These are phyloP conservation scores for Larimichthys crocea DNA, from an alignment of 2,113 vertebrate species.

Conservation along the genomic window DNA sequence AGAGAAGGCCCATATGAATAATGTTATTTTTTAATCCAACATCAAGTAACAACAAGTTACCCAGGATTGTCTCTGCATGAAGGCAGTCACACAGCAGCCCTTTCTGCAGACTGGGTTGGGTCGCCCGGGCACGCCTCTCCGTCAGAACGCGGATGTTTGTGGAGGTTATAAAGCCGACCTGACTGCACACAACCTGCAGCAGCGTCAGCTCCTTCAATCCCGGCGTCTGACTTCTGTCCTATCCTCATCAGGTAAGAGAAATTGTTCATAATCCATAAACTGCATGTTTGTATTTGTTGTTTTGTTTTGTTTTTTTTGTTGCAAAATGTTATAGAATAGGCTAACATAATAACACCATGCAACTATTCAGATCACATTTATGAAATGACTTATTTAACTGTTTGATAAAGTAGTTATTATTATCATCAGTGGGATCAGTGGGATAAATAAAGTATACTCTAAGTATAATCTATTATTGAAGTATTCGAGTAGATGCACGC, in stretches of 20 bases:
- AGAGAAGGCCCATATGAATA: not conserved
- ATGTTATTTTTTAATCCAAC: not conserved
- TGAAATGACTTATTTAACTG: not conserved
- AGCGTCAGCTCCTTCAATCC: not conserved
- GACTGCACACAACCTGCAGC: slow-evolving; percentile 6
- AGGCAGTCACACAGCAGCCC: not conserved
- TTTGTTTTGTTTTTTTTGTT: not conserved
- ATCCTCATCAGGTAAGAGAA: slow-evolving; percentile 56
- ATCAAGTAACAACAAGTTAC: not conserved
- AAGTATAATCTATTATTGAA: no score
- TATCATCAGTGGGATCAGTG: no score
- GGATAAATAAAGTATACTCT: no score
- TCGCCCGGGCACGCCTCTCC: slow-evolving; percentile 26
- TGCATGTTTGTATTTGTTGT: no score
- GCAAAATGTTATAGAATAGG: not conserved
- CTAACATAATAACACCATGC: not conserved
- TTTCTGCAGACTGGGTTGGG: not conserved
- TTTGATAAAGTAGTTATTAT: not conserved
- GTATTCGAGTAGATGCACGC: not conserved
- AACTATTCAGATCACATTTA: not conserved
- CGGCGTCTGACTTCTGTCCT: slow-evolving; percentile 43
- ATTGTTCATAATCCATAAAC: not conserved
- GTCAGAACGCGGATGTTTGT: slow-evolving; percentile 20
- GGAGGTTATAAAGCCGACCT: slow-evolving; percentile 32
- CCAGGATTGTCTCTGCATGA: not conserved